Evolutionary conservation across 1,140 invertebrate genomes (phyloP).

Genomic region (Episyrphus balteatus): DNA sequence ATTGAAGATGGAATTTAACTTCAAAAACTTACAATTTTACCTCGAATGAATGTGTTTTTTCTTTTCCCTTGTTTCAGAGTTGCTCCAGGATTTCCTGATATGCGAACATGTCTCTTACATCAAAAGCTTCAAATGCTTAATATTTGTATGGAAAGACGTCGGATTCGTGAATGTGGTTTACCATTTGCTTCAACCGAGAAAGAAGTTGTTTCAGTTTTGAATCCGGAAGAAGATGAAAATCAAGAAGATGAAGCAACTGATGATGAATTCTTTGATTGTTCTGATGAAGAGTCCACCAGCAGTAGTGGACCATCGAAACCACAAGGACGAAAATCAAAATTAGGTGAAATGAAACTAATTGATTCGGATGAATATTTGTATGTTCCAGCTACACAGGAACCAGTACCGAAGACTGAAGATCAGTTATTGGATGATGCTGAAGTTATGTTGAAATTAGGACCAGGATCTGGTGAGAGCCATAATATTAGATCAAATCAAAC

Average conservation of each 20-base stretch:
- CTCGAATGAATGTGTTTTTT: not conserved
- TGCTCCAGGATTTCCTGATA: constrained; percentile 65
- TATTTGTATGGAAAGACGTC: constrained; percentile 78
- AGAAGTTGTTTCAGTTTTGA: not conserved
- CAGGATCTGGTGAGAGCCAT: constrained; percentile 62
- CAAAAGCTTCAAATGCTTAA: constrained; percentile 96
- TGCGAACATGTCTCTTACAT: constrained; percentile 80
- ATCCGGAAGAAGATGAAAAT: constrained; percentile 35
- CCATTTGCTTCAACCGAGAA: constrained; percentile 11
- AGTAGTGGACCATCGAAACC: constrained; percentile 46
- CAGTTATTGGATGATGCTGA: constrained; percentile 88
- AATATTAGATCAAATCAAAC: not conserved
- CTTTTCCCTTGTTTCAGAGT: constrained; percentile 46
- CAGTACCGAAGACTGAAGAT: constrained; percentile 94
- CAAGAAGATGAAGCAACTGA: constrained; percentile 63
- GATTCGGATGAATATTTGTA: constrained; percentile 63
- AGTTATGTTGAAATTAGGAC: constrained; percentile 75
- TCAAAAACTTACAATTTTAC: too few relatives aligned
- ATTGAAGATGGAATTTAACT: too few relatives aligned
- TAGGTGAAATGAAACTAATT: constrained; percentile 54
- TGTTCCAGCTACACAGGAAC: constrained; percentile 86
- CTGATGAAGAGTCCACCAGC: constrained; percentile 42
- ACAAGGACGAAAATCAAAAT: constrained; percentile 57
- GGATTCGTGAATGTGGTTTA: constrained; percentile 43
- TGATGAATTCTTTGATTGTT: constrained; percentile 80